These are phyloP conservation scores for Centropristis striata DNA, from an alignment of 2,113 vertebrate genomes.

Conservation along the genomic window DNA sequence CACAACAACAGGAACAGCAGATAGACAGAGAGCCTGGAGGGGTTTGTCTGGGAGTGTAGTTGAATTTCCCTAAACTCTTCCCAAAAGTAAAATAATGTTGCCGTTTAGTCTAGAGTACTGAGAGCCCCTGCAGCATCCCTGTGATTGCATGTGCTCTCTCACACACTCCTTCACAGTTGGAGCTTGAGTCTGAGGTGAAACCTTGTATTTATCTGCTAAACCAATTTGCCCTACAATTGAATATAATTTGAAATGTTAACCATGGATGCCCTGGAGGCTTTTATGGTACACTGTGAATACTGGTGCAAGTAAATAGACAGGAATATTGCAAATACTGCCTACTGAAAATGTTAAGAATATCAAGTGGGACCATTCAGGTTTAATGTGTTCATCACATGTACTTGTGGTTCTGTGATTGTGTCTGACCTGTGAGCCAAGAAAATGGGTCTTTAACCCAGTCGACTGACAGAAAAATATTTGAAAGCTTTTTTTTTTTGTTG, in stretches of 20 bases:
- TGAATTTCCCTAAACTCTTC: constrained; percentile 67
- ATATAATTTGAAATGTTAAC: constrained; percentile 56
- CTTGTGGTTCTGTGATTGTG: not conserved
- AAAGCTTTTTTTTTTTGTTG: not conserved
- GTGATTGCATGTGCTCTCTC: constrained; percentile 6
- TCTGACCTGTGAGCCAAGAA: too few relatives aligned
- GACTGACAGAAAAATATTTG: not conserved
- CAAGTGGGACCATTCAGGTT: not conserved
- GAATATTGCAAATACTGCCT: not conserved
- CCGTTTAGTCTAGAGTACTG: constrained; percentile 47
- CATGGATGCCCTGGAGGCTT: constrained; percentile 25
- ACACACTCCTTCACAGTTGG: constrained; percentile 39
- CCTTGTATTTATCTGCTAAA: constrained; percentile 62
- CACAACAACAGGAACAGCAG: constrained; percentile 7
- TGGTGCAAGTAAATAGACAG: constrained; percentile 7
- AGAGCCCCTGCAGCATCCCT: constrained; percentile 58
- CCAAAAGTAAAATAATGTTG: constrained; percentile 66
- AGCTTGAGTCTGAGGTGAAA: constrained; percentile 48
- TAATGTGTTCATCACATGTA: not conserved
- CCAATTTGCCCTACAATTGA: constrained; percentile 39
- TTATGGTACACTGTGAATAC: constrained; percentile 6
- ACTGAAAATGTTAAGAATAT: not conserved
- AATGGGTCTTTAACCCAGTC: not conserved
- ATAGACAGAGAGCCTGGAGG: constrained; percentile 27
- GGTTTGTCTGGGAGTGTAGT: constrained; percentile 34